These are phyloP conservation scores for Okapia johnstoni DNA, from an alignment of 2,113 vertebrate genomes.

Conservation along the genomic window DNA sequence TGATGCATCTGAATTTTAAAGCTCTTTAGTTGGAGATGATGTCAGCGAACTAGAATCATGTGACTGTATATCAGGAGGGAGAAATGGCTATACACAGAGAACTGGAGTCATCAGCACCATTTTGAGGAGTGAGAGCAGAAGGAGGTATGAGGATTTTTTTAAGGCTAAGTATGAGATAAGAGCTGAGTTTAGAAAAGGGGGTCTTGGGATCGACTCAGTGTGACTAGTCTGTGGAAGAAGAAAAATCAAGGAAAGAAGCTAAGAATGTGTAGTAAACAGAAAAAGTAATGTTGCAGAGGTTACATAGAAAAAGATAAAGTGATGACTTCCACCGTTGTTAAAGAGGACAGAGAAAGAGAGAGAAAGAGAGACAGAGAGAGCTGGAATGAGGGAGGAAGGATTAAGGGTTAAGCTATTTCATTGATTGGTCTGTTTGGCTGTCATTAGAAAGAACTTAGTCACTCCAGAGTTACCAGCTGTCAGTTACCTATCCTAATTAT, in stretches of 20 bases:
- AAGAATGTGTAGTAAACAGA: not conserved
- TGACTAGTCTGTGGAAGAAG: not conserved
- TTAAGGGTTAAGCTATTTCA: not conserved
- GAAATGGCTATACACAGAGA: not conserved
- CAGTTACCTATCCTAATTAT: constrained; percentile 6
- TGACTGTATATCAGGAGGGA: not conserved
- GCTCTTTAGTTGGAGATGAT: not conserved
- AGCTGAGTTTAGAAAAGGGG: not conserved
- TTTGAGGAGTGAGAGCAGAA: not conserved
- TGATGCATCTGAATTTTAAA: not conserved
- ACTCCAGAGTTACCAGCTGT: not conserved
- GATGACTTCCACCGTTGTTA: not conserved
- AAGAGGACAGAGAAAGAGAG: not conserved
- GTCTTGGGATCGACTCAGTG: not conserved
- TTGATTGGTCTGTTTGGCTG: not conserved
- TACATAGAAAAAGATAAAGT: not conserved
- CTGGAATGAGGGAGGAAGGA: not conserved
- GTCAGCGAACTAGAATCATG: not conserved
- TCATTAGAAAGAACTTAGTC: not conserved
- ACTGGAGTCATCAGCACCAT: not conserved
- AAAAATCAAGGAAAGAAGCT: not conserved
- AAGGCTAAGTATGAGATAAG: not conserved
- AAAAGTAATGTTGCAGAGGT: not conserved
- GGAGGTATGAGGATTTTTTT: not conserved
- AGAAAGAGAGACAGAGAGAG: not conserved